Evolutionary conservation across 2,797 vertebrate species (phyloP), one percentile per base, ranked within the genome.

Genomic region (Lates japonicus): DNA sequence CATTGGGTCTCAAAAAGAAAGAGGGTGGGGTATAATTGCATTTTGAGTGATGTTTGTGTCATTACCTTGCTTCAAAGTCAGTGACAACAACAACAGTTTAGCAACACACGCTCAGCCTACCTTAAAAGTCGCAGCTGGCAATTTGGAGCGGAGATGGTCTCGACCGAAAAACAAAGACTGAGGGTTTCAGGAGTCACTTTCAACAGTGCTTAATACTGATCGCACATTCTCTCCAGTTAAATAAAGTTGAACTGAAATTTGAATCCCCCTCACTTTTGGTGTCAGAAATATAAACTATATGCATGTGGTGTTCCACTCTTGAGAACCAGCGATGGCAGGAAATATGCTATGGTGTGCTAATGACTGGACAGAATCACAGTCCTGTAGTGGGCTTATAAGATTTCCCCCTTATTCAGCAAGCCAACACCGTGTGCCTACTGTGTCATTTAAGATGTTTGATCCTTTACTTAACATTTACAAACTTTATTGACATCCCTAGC

Each of bases 21-120:
- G 93, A 29, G 92, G 95, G 91, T 70, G 90, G 89, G 76, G 64
- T 94, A 92, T 96, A 93, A 96, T 96, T 96, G 96, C 95, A 95
- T 96, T 96, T 95, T 95, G 95, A 96, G 92, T 92, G 94, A 97
- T 96, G 96, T 93, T 94, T 94, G 90, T 95, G 95, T 96, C 92
- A 92, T 95, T 95, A 93, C 93, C 90, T 92, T 92, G 92, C 90
- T 93, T 95, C 95, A 95, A 90, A 95, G 94, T 94, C 94, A 90
- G 94, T 85, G 84, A 85, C 87, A 88, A 87, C 87, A 94, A 89
- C 85, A 89, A 88, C 84, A 42, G 14, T 80, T 90, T 85, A 85
- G 85, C 76, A 72, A 70, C 64, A 70, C 55, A 42, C 60, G 48
- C 85, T 88, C 79, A 74, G 82, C 59, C 70, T 87, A 68, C 74